Conservation (phyloP, 2,113 vertebrate species). For the Spheniscus mendiculus region DNA sequence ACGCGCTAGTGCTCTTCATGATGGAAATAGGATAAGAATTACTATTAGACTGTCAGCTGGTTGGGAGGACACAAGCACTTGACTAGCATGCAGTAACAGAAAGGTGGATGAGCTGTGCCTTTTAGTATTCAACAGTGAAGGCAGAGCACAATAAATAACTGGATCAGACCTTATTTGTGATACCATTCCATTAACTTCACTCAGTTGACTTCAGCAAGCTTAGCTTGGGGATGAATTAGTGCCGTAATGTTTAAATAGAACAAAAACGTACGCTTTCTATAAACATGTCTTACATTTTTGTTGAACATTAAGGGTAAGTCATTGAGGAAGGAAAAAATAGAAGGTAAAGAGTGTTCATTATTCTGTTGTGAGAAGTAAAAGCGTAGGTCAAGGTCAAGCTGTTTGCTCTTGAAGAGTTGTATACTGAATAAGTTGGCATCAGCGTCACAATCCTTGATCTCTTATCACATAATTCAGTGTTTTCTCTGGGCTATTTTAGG, state of each 20-base stretch:
- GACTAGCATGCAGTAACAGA: not conserved
- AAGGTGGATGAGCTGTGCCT: not conserved
- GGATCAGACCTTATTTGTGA: not conserved
- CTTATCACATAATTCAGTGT: not conserved
- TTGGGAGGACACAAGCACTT: not conserved
- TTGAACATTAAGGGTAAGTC: not conserved
- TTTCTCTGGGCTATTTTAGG: conserved; percentile 15
- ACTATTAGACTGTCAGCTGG: not conserved
- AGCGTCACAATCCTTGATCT: not conserved
- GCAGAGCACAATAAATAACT: not conserved
- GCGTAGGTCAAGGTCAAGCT: not conserved
- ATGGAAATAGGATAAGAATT: not conserved
- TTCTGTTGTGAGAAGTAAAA: not conserved
- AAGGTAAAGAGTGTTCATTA: not conserved
- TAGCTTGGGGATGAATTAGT: not conserved
- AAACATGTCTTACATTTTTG: not conserved
- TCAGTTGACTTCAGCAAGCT: not conserved
- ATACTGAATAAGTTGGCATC: not conserved
- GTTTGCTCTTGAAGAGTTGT: not conserved
- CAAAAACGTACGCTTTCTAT: not conserved
- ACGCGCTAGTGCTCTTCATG: not conserved
- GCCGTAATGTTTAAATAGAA: not conserved
- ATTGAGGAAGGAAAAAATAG: not conserved
- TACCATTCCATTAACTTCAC: not conserved
- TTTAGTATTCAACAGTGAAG: not conserved